These are phyloP conservation scores for Steatocranus sp. DNA, from an alignment of 2,797 vertebrate genomes.

Conservation along the genomic window DNA sequence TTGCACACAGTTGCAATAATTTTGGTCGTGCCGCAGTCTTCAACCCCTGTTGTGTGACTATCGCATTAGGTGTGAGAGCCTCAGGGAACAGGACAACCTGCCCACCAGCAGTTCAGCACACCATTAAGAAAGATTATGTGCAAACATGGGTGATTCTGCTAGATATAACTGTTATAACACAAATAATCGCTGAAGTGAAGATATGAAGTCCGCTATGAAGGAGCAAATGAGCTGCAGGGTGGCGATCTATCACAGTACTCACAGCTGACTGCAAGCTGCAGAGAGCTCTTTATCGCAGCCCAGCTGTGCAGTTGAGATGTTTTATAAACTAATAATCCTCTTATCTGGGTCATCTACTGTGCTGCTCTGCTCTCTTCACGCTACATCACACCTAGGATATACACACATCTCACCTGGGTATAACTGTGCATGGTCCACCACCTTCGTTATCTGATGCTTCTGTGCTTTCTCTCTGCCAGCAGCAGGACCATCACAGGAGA, in stretches of 20 bases:
- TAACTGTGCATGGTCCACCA: constrained; percentile 41
- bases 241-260: constrained; percentile 44
- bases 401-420: constrained; percentile 51
- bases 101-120: not conserved
- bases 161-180: not conserved
- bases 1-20: not conserved
- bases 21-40: rapidly evolving
- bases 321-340: constrained; percentile 73
- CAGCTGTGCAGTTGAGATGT: constrained; percentile 68
- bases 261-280: constrained; percentile 11
- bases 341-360: constrained; percentile 65
- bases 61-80: rapidly evolving
- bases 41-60: not conserved
- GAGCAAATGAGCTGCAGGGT: not conserved
- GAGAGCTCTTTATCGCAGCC: constrained; percentile 19
- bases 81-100: not conserved
- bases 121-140: not conserved
- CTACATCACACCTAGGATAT: constrained; percentile 54
- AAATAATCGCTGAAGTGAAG: not conserved
- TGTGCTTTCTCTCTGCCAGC: constrained; percentile 13
- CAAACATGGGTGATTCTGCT: not conserved
- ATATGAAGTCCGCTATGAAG: not conserved
- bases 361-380: constrained; percentile 47
- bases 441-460: constrained; percentile 61
- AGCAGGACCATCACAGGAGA: constrained; percentile 22